A percentile compares a stretch with the other conserved stretches of the same genome.
phyloP scores from a whole-genome alignment of 2,888 invertebrate species.

The Anoplius nigerrimus region DNA sequence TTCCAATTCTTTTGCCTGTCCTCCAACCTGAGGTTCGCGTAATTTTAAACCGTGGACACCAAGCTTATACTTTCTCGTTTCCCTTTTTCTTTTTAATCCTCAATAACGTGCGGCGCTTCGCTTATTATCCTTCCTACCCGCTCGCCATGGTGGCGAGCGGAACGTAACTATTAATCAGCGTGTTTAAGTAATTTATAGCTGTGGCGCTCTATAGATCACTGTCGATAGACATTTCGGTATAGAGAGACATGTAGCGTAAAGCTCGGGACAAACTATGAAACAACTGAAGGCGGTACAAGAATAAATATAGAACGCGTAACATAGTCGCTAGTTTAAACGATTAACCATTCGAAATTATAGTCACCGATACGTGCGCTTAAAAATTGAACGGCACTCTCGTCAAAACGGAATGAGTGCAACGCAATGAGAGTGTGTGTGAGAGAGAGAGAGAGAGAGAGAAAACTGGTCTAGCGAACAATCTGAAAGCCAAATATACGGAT shows the following conservation, averaged over 20 bases:
- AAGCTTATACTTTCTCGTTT: conserved; percentile 23
- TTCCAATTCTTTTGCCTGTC: conserved; percentile 25
- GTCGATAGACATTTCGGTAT: conserved; percentile 19
- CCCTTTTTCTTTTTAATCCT: too few relatives aligned
- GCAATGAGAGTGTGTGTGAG: too few relatives aligned
- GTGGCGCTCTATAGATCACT: conserved; percentile 13
- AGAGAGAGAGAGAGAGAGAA: conserved; percentile 15
- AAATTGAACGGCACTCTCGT: conserved; percentile 3
- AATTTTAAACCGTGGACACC: conserved; percentile 16
- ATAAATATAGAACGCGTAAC: conserved; percentile 15
- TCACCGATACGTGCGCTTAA: neutral
- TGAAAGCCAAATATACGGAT: conserved; percentile 26
- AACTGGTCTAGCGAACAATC: conserved; percentile 15
- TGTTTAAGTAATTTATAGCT: conserved; percentile 19
- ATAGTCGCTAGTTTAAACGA: conserved; percentile 6
- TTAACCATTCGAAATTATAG: neutral
- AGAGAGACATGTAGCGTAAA: conserved; percentile 14
- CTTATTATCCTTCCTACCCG: conserved; percentile 14
- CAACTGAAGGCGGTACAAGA: conserved; percentile 15
- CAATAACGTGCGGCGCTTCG: conserved; percentile 27
- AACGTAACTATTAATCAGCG: conserved; percentile 4
- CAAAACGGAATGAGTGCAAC: conserved; percentile 28
- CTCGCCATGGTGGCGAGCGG: conserved; percentile 17
- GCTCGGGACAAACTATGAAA: conserved; percentile 10
- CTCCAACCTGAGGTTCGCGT: neutral